Conservation (phyloP, 1,140 invertebrate genomes). For the Liolophura sinensis region DNA sequence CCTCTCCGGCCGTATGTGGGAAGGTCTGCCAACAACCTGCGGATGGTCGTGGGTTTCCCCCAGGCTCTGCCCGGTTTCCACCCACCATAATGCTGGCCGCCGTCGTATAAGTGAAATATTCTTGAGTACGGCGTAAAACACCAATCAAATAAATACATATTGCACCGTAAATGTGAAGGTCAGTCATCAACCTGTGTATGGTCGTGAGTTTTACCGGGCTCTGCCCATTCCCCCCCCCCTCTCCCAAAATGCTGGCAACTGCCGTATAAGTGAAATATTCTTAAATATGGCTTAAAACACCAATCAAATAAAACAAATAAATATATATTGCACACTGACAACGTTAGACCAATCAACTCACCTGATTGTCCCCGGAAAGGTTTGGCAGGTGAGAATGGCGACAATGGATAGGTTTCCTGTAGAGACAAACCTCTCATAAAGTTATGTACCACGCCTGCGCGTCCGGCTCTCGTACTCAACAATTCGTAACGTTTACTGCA, state of each 20-base stretch:
- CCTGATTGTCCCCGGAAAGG: constrained; percentile 15
- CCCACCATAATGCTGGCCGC: no score
- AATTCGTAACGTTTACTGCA: constrained; percentile 43
- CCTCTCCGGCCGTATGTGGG: no score
- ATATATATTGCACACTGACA: background rate
- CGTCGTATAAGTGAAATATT: background rate
- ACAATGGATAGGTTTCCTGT: constrained; percentile 56
- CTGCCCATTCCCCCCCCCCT: background rate
- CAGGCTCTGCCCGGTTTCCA: no score
- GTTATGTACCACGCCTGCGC: constrained; percentile 62
- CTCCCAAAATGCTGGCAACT: constrained; percentile 8
- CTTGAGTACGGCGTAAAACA: background rate
- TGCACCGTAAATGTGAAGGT: no score
- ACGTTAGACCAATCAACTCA: background rate
- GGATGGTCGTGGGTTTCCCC: no score
- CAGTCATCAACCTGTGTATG: no score
- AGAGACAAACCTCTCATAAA: constrained; percentile 61
- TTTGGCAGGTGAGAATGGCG: constrained; percentile 48
- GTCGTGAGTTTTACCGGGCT: no score
- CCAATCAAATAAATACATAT: background rate
- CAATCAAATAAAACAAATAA: no score
- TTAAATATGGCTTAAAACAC: no score
- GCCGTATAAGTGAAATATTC: constrained; percentile 7
- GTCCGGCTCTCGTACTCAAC: constrained; percentile 57
- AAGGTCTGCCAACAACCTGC: no score